Base-by-base conservation (phyloP, 2,888 invertebrate genomes). In the Spatulosminthurus flaviceps region DNA sequence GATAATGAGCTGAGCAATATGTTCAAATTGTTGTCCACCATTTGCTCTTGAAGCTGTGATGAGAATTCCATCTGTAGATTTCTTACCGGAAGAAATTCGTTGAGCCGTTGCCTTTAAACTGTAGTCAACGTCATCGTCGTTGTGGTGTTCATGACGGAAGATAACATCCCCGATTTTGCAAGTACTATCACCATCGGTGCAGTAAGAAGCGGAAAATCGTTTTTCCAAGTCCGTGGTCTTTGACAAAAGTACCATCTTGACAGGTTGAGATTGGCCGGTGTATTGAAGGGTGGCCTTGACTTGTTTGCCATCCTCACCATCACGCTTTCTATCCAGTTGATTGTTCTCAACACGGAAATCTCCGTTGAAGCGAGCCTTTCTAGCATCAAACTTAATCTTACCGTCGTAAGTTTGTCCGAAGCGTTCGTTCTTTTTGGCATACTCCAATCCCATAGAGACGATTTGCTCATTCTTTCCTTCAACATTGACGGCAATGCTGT, bases 211-310 rank as follows among this genome's bases (percentile, higher is more conserved):
- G 42, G 82, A 78, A 43, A 80, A 60, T 19, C 81, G 81, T 29
- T 83, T 83, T 29, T 85, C 85, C 21, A 83, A 78, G 74, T 83
- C 82, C 43, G 85, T 82, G 0, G 81, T 73, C 61, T 85, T 85
- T 4, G 82, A 80, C 43, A 82, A 16, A 41, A 82, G 64, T 26
- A 76, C 79, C 4, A 84, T 29, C 43, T 85, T 84, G 43, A 82
- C 61, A 11, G 85, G 85, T 19, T 29, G 64, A 9, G 72, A 41
- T 0, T 66, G 70, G 0, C 71, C 74, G 13, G 21, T 71, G 19
- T 84, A 41, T 34, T 82, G 77, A 43, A 84, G 0, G 0, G 42
- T 42, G 0, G 81, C 83, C 19, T 79, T 42, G 72, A 85, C 28
- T 74, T 81, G 73, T 13, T 84, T 81, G 16, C 85, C 85, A 34